Evolutionary conservation across 2,113 vertebrate species (phyloP), one percentile per base, ranked within the genome.

Genomic region (Echinops telfairi): DNA sequence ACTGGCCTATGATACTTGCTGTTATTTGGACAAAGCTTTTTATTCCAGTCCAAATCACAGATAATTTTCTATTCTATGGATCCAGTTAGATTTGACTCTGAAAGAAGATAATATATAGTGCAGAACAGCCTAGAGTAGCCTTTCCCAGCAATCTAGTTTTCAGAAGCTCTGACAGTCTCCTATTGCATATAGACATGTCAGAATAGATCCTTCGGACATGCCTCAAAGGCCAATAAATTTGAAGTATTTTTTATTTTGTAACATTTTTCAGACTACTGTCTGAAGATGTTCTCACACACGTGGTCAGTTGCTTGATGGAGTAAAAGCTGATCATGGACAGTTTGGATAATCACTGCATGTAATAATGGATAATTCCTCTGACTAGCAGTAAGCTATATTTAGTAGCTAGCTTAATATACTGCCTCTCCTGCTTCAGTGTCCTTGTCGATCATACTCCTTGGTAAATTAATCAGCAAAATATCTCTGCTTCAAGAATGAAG

Each of bases 281-380:
- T 53, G 47, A 12, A 53, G 33, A 89, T 76, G 60, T 31, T 81
- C 40, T 78, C 58, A 76, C 25, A 38, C 47, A 78, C 38, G 12
- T 53, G 6, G 6, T 8, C 47, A 53, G 10, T 47, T 47, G 5
- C 43, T 47, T n/a, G 10, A 12, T 53, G 47, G 47, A 53, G 47
- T 53, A 53, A 53, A 53, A 53, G 12, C 47, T 53, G 6, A 53
- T 76, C 10, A 15, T 36, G 17, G 75, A 25, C 29, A 36, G n/a
- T 89, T 86, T 81, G 33, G 29, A 36, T 62, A 71, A 25, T 78
- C 47, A 53, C 58, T 82, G 4, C 47, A 12, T 70, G 70, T 53
- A 94, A 70, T 88, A 71, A n/a, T 66, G 53, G 9, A 40, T 88
- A 57, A 73, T 57, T 75, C 58, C 73, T 92, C 57, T 84, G 62